Conservation (phyloP, 2,888 invertebrate genomes). For the Osedax frankpressi region DNA sequence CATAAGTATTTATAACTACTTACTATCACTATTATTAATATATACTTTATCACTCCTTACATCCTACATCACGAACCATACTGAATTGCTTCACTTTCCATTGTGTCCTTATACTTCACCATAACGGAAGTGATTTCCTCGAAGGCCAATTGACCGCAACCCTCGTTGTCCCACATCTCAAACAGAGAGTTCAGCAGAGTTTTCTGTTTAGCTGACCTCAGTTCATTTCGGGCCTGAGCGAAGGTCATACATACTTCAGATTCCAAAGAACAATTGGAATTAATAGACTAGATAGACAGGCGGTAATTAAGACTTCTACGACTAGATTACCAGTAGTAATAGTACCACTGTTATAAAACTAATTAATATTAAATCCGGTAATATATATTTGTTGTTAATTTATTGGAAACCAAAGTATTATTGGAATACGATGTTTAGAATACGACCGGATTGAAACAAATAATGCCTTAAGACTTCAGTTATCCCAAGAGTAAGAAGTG, state of each 20-base stretch:
- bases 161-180: conserved; percentile 47
- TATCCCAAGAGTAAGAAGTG: too few relatives aligned
- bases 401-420: too few relatives aligned
- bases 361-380: too few relatives aligned
- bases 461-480: too few relatives aligned
- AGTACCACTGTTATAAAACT: too few relatives aligned
- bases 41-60: too few relatives aligned
- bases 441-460: too few relatives aligned
- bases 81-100: conserved; percentile 35
- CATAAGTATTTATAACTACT: too few relatives aligned
- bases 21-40: too few relatives aligned
- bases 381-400: too few relatives aligned
- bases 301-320: background rate
- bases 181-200: conserved; percentile 39
- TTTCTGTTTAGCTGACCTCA: conserved; percentile 36
- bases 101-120: conserved; percentile 43
- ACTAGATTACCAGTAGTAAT: background rate
- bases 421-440: too few relatives aligned
- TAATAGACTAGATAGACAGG: background rate
- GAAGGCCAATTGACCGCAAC: conserved; percentile 40
- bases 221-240: conserved; percentile 36
- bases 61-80: too few relatives aligned
- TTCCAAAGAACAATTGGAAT: background rate
- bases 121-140: conserved; percentile 40
- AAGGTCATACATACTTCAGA: background rate